These are phyloP conservation scores for Drosophila falleni DNA, from an alignment of 2,888 invertebrate genomes.

Conservation along the genomic window DNA sequence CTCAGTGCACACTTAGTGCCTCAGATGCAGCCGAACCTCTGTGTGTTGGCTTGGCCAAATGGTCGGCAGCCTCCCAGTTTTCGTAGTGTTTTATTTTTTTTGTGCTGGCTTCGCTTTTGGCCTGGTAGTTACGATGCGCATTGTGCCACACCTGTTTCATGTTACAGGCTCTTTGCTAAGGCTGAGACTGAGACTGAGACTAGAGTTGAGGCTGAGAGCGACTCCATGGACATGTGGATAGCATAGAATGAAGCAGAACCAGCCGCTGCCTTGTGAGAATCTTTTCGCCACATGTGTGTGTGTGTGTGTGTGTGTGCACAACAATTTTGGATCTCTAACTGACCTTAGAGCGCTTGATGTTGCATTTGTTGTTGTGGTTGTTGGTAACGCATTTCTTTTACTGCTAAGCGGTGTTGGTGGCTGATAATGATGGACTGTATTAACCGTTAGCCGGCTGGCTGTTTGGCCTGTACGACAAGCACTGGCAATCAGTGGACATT, in stretches of 20 bases:
- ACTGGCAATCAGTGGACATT: slow-evolving; percentile 80
- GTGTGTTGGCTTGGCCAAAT: slow-evolving; percentile 74
- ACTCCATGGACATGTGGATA: slow-evolving; percentile 32
- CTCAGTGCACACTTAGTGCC: slow-evolving; percentile 54
- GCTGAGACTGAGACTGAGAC: slow-evolving; percentile 4
- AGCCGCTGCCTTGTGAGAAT: slow-evolving; percentile 77
- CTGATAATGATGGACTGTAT: slow-evolving; percentile 83
- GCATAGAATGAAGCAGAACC: slow-evolving; percentile 42
- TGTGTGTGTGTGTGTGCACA: slow-evolving; percentile 50
- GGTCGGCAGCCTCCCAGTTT: slow-evolving; percentile 74
- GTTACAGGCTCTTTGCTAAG: slow-evolving; percentile 65
- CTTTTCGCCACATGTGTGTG: slow-evolving; percentile 49
- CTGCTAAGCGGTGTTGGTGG: slow-evolving; percentile 62
- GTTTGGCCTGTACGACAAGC: slow-evolving; percentile 67
- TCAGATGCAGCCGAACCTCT: slow-evolving; percentile 54
- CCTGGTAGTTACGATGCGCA: slow-evolving; percentile 59
- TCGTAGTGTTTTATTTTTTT: slow-evolving; percentile 21
- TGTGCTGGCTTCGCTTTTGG: slow-evolving; percentile 27
- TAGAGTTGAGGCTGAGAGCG: slow-evolving; percentile 10
- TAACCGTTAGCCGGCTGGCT: slow-evolving; percentile 73
- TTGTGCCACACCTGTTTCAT: slow-evolving; percentile 81
- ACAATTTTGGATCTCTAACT: slow-evolving; percentile 75
- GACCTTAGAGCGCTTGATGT: slow-evolving; percentile 64
- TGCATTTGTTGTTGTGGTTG: slow-evolving; percentile 34
- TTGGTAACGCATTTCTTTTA: slow-evolving; percentile 73